Conservation (phyloP, 2,797 vertebrate species). For the Antennarius maculatus region DNA sequence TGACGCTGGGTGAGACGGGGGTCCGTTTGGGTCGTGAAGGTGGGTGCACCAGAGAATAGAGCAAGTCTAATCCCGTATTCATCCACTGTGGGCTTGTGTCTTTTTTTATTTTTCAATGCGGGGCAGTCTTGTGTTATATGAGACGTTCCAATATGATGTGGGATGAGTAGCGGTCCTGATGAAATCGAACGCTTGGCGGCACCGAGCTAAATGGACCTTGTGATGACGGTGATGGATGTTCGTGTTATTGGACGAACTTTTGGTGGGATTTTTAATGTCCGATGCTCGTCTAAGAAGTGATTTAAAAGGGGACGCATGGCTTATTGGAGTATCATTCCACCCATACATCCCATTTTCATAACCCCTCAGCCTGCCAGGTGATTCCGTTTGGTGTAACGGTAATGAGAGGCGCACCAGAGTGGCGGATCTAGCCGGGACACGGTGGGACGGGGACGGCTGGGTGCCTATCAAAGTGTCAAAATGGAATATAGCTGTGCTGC, state of each 20-base stretch:
- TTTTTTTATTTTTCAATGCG: no score
- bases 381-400: constrained; percentile 53
- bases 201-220: background rate
- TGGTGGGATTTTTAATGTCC: background rate
- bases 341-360: constrained; percentile 25
- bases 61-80: no score
- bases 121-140: no score
- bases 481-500: constrained; percentile 61
- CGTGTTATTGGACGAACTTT: background rate
- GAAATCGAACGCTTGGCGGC: background rate
- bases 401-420: constrained; percentile 63
- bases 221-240: background rate
- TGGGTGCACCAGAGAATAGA: no score
- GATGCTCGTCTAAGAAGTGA: constrained; percentile 1
- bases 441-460: constrained; percentile 62
- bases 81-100: no score
- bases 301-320: constrained; percentile 2
- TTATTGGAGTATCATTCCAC: constrained; percentile 12
- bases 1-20: no score
- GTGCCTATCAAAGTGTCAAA: constrained; percentile 71
- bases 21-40: no score
- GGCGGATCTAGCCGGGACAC: constrained; percentile 48
- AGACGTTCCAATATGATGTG: no score
- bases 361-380: constrained; percentile 25
- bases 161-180: background rate